phyloP scores from a whole-genome alignment of 1,140 invertebrate genomes.

The Ostrea denselamellosa region DNA sequence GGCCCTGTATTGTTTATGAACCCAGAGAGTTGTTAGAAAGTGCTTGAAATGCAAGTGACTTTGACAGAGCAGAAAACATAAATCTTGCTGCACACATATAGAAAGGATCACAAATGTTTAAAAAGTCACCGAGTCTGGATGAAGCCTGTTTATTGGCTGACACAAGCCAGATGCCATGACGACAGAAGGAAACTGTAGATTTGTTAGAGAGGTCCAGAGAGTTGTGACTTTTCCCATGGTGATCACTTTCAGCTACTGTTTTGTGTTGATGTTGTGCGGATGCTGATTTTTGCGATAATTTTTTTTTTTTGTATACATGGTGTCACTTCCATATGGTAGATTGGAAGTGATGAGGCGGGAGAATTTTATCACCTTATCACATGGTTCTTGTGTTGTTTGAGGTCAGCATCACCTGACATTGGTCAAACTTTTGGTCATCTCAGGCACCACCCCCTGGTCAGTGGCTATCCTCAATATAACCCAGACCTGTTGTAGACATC shows the following conservation, averaged over 20 bases:
- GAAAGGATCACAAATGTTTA: conserved; percentile 12
- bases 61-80: conserved; percentile 19
- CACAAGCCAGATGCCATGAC: conserved; percentile 19
- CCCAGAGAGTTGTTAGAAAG: conserved; percentile 20
- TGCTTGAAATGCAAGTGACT: background rate
- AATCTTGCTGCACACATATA: background rate
- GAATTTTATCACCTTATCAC: conserved; percentile 26
- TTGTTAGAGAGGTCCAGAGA: background rate
- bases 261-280: conserved; percentile 8
- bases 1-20: conserved; percentile 10
- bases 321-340: conserved; percentile 28
- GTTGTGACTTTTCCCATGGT: conserved; percentile 34
- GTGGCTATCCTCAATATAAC: background rate
- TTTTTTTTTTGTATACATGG: conserved; percentile 6
- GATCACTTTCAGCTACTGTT: conserved; percentile 37
- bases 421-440: background rate
- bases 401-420: conserved; percentile 33
- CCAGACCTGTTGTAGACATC: background rate
- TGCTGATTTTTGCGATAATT: background rate
- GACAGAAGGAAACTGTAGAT: background rate
- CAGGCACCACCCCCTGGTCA: background rate
- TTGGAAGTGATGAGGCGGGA: conserved; percentile 1
- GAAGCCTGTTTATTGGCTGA: conserved; percentile 4
- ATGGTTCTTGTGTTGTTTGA: background rate
- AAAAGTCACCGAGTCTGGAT: background rate